These are phyloP conservation scores for Taurulus bubalis DNA, from an alignment of 2,113 vertebrate species.

Conservation along the genomic window DNA sequence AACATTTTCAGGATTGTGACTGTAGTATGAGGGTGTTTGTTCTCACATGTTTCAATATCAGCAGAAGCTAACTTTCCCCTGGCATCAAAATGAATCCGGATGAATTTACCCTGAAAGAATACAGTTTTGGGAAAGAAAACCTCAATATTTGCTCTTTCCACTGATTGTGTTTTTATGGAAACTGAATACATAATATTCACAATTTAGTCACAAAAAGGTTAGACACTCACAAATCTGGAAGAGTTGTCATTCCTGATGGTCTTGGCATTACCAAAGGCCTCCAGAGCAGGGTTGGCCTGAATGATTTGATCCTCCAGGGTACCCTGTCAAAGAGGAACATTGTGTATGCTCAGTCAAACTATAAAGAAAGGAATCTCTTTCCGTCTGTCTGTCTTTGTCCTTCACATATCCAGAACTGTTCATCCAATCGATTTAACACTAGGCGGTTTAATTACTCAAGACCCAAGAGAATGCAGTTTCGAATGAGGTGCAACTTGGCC, in stretches of 20 bases:
- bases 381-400: neutral
- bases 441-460: neutral
- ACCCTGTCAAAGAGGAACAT: slow-evolving; percentile 78
- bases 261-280: slow-evolving; percentile 92
- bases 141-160: neutral
- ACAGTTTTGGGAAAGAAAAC: slow-evolving; percentile 3
- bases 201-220: neutral
- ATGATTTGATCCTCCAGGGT: slow-evolving; percentile 91
- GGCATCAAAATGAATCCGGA: slow-evolving; percentile 93
- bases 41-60: slow-evolving; percentile 95
- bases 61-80: slow-evolving; percentile 93
- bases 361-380: neutral
- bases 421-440: neutral
- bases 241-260: slow-evolving; percentile 94
- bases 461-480: neutral
- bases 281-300: slow-evolving; percentile 89
- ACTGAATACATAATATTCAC: neutral
- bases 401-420: neutral
- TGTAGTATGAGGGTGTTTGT: neutral
- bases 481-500: neutral
- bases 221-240: slow-evolving; percentile 88
- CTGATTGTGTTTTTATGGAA: neutral
- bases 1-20: neutral
- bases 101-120: slow-evolving; percentile 91
- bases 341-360: neutral